Evolutionary conservation across 2,888 invertebrate species (phyloP).

Genomic region (Mimachlamys varia): DNA sequence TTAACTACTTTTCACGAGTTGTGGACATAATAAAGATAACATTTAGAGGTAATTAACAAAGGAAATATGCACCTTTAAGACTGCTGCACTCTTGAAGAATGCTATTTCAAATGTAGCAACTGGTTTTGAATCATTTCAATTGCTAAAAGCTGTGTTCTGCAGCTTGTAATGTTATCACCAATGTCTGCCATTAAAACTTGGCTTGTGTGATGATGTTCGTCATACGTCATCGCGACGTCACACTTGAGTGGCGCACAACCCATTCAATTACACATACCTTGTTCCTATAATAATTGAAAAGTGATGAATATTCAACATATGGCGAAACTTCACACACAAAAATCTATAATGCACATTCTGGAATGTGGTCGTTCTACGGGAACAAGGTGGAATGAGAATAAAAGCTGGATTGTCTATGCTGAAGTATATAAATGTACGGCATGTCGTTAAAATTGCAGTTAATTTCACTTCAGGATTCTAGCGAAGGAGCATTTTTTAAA

Average conservation of each 20-base stretch:
- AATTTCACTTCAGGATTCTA: background rate
- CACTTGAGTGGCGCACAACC: background rate
- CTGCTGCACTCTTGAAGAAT: background rate
- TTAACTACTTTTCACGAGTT: too few species aligned
- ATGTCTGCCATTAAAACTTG: background rate
- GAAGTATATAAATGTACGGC: background rate
- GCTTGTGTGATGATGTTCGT: background rate
- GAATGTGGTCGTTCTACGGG: background rate
- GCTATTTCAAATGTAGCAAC: background rate
- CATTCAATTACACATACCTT: background rate
- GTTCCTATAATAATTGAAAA: background rate
- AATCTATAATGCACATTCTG: background rate
- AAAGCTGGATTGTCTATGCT: background rate
- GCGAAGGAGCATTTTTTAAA: background rate
- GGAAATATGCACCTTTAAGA: background rate
- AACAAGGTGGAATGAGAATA: background rate
- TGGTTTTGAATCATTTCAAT: background rate
- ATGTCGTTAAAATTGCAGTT: background rate
- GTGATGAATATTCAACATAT: conserved; percentile 10
- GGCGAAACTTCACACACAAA: background rate
- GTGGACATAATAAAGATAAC: too few species aligned
- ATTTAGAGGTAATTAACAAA: too few species aligned
- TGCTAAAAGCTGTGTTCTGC: background rate
- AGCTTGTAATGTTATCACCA: background rate
- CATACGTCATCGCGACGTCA: background rate